Percentiles rank a stretch among this genome's conserved stretches.
phyloP scores from a whole-genome alignment of 2,113 vertebrate genomes.

The Salvator merianae region DNA sequence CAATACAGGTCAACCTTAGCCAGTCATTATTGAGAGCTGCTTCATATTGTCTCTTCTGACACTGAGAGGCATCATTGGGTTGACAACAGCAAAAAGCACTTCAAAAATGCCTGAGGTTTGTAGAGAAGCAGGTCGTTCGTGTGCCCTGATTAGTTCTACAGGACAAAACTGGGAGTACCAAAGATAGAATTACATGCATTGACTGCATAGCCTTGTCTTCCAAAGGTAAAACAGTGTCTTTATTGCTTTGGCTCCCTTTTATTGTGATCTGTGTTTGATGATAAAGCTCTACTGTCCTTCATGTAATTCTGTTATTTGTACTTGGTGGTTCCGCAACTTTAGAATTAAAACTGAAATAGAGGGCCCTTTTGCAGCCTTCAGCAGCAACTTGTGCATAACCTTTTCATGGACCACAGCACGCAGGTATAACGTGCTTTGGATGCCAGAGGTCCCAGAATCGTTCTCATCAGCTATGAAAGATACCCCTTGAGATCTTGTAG shows the following conservation, averaged over 20 bases:
- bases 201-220: not conserved
- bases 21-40: too few species aligned
- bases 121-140: not conserved
- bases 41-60: not conserved
- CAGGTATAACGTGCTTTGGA: not conserved
- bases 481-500: not conserved
- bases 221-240: not conserved
- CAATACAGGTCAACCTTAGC: not conserved
- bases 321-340: not conserved
- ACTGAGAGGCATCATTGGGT: not conserved
- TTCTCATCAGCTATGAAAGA: not conserved
- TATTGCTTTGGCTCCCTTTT: not conserved
- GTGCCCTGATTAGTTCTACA: not conserved
- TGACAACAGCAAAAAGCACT: not conserved
- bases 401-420: not conserved
- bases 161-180: not conserved
- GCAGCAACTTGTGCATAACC: not conserved
- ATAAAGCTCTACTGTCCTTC: not conserved
- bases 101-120: not conserved
- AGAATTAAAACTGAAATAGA: not conserved
- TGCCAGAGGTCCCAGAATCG: not conserved
- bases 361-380: not conserved
- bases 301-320: not conserved
- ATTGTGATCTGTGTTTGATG: not conserved
- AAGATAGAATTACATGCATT: not conserved